Evolutionary conservation across 2,113 vertebrate species (phyloP).

Genomic region (Gambusia holbrooki): DNA sequence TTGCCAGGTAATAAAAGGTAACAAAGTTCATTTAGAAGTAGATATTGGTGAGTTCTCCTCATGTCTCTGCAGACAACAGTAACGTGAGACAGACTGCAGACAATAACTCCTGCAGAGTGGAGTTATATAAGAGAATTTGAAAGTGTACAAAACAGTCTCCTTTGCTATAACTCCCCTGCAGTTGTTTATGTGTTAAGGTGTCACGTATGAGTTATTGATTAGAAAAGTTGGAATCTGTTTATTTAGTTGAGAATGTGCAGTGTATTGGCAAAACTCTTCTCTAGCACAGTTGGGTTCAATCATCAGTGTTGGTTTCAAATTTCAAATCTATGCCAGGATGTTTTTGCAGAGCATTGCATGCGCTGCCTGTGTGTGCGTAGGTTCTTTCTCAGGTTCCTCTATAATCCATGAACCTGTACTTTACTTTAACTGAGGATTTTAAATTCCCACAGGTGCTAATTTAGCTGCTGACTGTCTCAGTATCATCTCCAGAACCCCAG

Average conservation of each 20-base stretch:
- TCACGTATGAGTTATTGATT: not conserved
- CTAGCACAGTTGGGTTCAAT: not conserved
- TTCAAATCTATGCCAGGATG: not conserved
- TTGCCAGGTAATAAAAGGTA: conserved; percentile 21
- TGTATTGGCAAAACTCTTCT: not conserved
- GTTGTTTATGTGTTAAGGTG: not conserved
- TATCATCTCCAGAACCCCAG: no score
- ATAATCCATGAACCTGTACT: no score
- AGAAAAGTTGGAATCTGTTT: not conserved
- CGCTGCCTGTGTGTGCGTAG: no score
- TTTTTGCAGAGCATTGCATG: not conserved
- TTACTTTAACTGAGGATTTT: no score
- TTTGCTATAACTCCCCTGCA: not conserved
- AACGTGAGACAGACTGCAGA: not conserved
- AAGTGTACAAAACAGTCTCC: not conserved
- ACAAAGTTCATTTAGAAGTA: not conserved
- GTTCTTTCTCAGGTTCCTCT: not conserved
- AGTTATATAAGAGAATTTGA: conserved; percentile 1
- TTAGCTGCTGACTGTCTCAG: no score
- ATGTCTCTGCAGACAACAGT: not conserved
- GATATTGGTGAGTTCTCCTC: not conserved
- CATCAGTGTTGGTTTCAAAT: no score
- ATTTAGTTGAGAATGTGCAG: not conserved
- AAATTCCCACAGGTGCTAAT: no score
- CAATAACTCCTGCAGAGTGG: not conserved